Evolutionary conservation across 2,888 invertebrate genomes (phyloP), one percentile per base, ranked within the genome.

Genomic region (Cosmia pyralina): DNA sequence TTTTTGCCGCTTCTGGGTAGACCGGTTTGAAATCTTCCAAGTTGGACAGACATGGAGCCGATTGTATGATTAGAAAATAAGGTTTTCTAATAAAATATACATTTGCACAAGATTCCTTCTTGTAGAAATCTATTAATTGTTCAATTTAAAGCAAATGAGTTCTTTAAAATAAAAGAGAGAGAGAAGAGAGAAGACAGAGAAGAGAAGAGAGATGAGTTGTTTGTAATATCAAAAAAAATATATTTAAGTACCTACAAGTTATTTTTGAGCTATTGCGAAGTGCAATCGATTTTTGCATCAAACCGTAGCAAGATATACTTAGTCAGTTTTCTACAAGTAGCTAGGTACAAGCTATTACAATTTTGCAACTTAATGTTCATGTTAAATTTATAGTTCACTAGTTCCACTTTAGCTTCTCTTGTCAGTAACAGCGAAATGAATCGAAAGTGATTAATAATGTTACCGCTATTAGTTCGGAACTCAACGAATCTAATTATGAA

Each of bases 381-480:
- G 62, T 55, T 53, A 41, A 69, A 69, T 73, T 74, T 67, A 79
- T 60, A 62, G 44, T 63, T 59, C 41, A 22, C 68, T 59, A 58
- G 63, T 48, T 59, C 38, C 22, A 69, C 69, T 72, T 55, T 75
- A 44, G 44, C 65, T 70, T 65, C 70, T 84, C 58, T 77, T 71
- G 76, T 75, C 71, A 82, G 66, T 71, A 59, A 60, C 74, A 70
- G 68, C 72, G 53, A 70, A 83, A 77, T 74, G 17, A 75, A 83
- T 70, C 75, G 83, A 84, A 83, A 85, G 83, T 84, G 84, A 83
- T 85, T 85, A 76, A 79, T 83, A 73, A 72, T 59, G 59, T 62
- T 62, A 75, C 72, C 72, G 70, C 79, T 79, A 79, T 67, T 72
- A 59, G 71, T 73, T 69, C 28, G 53, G 52, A 75, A 69, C 63